Evolutionary conservation across 2,888 invertebrate species (phyloP).

Genomic region (Trichogramma evanescens): DNA sequence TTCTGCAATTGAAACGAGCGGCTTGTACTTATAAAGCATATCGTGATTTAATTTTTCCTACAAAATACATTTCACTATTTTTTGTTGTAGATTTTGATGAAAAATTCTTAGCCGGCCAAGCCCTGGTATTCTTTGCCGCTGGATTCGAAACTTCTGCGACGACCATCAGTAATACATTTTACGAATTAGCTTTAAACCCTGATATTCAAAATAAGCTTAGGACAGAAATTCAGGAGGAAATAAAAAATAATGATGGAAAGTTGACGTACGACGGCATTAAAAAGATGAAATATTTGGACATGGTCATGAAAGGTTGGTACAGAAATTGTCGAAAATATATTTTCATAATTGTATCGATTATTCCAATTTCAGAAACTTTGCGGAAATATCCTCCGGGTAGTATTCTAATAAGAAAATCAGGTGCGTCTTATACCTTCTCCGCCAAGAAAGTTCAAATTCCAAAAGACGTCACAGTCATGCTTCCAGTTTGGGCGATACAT

Average conservation of each 20-base stretch:
- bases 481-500: constrained; percentile 23
- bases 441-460: constrained; percentile 17
- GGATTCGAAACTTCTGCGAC: constrained; percentile 49
- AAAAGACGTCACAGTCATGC: constrained; percentile 10
- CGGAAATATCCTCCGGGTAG: constrained; percentile 39
- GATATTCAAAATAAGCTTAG: constrained; percentile 43
- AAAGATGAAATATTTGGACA: constrained; percentile 44
- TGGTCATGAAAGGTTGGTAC: constrained; percentile 35
- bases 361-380: constrained; percentile 37
- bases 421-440: constrained; percentile 17
- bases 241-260: constrained; percentile 31
- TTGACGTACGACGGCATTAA: constrained; percentile 42
- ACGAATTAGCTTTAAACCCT: constrained; percentile 45
- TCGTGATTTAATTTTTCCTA: too few species aligned
- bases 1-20: too few species aligned
- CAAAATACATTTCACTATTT: not conserved
- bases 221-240: constrained; percentile 37
- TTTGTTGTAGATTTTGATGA: constrained; percentile 36
- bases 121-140: constrained; percentile 46
- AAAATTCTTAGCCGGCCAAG: constrained; percentile 38
- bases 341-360: not conserved
- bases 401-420: constrained; percentile 32
- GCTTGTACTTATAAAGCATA: too few species aligned
- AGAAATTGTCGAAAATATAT: not conserved
- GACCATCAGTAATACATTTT: constrained; percentile 44